Conservation (phyloP, 2,888 invertebrate genomes). For the Campopleginae sp. region DNA sequence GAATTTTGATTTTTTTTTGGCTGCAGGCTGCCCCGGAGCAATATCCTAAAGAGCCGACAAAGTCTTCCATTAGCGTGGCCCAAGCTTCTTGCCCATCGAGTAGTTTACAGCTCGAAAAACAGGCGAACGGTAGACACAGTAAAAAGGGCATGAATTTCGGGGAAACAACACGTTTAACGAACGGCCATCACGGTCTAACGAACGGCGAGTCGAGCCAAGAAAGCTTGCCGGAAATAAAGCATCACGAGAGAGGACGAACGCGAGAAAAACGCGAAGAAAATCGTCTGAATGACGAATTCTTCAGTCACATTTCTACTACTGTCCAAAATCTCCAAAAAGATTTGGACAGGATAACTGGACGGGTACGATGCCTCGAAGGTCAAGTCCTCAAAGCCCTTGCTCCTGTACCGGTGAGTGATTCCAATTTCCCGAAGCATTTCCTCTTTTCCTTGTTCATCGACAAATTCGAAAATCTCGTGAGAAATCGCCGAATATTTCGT, state of each 20-base stretch:
- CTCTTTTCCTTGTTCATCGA: neutral
- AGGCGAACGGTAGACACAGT: slow-evolving; percentile 18
- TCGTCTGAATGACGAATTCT: slow-evolving; percentile 81
- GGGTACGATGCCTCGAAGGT: slow-evolving; percentile 84
- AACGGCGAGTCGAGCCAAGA: slow-evolving; percentile 68
- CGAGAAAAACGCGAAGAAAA: slow-evolving; percentile 76
- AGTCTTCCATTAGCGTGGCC: slow-evolving; percentile 71
- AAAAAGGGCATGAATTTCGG: slow-evolving; percentile 35
- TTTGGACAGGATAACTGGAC: slow-evolving; percentile 84
- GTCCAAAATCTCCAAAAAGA: slow-evolving; percentile 85
- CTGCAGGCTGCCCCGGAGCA: slow-evolving; percentile 80
- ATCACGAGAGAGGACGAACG: slow-evolving; percentile 75
- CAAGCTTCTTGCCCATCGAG: slow-evolving; percentile 69
- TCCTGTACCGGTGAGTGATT: slow-evolving; percentile 73
- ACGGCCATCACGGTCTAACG: slow-evolving; percentile 70
- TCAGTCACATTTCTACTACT: slow-evolving; percentile 84
- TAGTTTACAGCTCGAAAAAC: slow-evolving; percentile 42
- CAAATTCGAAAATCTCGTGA: neutral
- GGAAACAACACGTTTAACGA: slow-evolving; percentile 69
- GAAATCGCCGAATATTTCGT: neutral
- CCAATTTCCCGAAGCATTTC: neutral
- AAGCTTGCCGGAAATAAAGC: slow-evolving; percentile 63
- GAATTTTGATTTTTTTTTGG: slow-evolving; percentile 61
- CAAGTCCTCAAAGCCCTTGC: slow-evolving; percentile 76
- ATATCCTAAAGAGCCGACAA: slow-evolving; percentile 75